phyloP scores from a whole-genome alignment of 2,113 vertebrate genomes.

The Pterophyllum scalare region DNA sequence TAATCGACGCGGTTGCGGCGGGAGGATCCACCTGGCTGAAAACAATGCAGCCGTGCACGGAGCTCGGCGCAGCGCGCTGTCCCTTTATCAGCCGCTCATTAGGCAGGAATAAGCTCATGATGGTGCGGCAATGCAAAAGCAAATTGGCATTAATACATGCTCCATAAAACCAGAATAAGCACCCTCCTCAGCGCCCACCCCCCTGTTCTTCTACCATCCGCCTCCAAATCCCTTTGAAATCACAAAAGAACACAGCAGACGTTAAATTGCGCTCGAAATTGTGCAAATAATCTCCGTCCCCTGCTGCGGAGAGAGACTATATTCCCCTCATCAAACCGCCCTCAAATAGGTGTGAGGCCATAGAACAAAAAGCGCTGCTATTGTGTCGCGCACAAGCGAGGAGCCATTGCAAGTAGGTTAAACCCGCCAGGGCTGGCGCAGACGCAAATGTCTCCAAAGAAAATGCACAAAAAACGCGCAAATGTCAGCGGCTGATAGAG shows the following conservation, averaged over 20 bases:
- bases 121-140: conserved; percentile 23
- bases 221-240: not conserved
- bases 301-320: not conserved
- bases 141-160: conserved; percentile 49
- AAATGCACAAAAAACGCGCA: conserved; percentile 24
- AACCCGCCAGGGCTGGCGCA: conserved; percentile 78
- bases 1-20: conserved; percentile 34
- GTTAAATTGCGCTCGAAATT: not conserved
- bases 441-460: conserved; percentile 50
- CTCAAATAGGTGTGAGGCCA: conserved; percentile 2
- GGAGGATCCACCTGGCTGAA: conserved; percentile 56
- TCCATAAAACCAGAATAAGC: conserved; percentile 38
- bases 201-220: not conserved
- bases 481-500: conserved; percentile 1
- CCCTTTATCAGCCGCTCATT: conserved; percentile 33
- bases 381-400: conserved; percentile 64
- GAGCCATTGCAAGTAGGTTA: conserved; percentile 71
- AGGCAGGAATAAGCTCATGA: conserved; percentile 24
- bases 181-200: not conserved
- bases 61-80: conserved; percentile 31
- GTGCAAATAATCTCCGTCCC: not conserved
- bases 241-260: not conserved
- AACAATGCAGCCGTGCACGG: conserved; percentile 51
- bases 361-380: conserved; percentile 21
- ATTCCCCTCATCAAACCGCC: not conserved